These are phyloP conservation scores for Neodiprion pinetum DNA, from an alignment of 1,140 invertebrate species.

Conservation along the genomic window DNA sequence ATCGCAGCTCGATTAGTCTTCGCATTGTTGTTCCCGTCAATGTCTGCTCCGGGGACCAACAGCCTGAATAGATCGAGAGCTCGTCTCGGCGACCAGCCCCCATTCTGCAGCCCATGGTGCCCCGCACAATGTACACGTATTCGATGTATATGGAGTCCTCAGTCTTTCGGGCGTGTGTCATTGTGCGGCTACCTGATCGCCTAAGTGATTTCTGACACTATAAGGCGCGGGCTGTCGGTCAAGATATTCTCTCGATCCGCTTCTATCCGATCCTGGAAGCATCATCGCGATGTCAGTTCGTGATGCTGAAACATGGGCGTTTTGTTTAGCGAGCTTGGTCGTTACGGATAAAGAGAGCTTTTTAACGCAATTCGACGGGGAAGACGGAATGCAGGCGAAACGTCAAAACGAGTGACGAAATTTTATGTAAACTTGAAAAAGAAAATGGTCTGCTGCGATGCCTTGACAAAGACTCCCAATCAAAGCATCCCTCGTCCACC, in stretches of 20 bases:
- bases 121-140: not conserved
- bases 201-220: constrained; percentile 43
- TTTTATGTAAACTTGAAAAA: not conserved
- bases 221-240: constrained; percentile 17
- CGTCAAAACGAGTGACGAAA: constrained; percentile 41
- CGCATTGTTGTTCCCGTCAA: constrained; percentile 38
- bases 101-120: not conserved
- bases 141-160: not conserved
- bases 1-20: constrained; percentile 40
- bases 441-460: constrained; percentile 16
- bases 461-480: not conserved
- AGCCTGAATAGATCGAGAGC: constrained; percentile 9
- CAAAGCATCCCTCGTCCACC: not conserved
- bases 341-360: not conserved
- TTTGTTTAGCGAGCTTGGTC: not conserved
- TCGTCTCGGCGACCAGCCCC: not conserved
- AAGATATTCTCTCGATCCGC: not conserved
- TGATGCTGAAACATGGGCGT: not conserved
- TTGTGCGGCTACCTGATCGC: constrained; percentile 35
- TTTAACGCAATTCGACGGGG: not conserved
- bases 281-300: constrained; percentile 22
- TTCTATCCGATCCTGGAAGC: constrained; percentile 20
- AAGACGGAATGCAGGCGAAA: constrained; percentile 44
- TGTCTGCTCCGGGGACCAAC: constrained; percentile 29
- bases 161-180: constrained; percentile 32